phyloP scores from a whole-genome alignment of 2,113 vertebrate species.

The Chionomys nivalis region DNA sequence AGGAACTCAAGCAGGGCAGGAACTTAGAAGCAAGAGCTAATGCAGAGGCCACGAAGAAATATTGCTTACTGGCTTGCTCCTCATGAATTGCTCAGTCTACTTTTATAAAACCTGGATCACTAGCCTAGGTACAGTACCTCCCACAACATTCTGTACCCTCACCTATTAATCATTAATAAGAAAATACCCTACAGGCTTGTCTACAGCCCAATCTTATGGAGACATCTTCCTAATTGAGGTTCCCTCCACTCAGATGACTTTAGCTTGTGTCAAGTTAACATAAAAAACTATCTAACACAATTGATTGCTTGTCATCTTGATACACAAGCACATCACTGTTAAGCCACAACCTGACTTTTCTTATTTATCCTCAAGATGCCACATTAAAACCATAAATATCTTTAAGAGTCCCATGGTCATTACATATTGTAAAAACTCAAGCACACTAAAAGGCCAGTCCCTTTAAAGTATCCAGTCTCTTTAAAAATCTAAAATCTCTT shows the following conservation, averaged over 20 bases:
- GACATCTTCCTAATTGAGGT: background rate
- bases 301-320: background rate
- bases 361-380: background rate
- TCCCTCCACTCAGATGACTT: background rate
- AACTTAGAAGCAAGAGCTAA: background rate
- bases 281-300: background rate
- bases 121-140: background rate
- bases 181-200: too few relatives aligned
- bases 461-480: background rate
- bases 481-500: background rate
- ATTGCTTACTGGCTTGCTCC: background rate
- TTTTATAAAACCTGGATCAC: background rate
- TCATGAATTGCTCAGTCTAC: background rate
- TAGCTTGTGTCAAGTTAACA: background rate
- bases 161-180: background rate
- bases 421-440: background rate
- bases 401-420: background rate
- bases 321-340: background rate
- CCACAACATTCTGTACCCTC: background rate
- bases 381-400: background rate
- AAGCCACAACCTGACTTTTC: background rate
- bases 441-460: background rate
- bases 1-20: background rate
- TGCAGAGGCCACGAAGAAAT: background rate
- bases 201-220: background rate